These are phyloP conservation scores for Orchestia grillus DNA, from an alignment of 1,140 invertebrate genomes.

Conservation along the genomic window DNA sequence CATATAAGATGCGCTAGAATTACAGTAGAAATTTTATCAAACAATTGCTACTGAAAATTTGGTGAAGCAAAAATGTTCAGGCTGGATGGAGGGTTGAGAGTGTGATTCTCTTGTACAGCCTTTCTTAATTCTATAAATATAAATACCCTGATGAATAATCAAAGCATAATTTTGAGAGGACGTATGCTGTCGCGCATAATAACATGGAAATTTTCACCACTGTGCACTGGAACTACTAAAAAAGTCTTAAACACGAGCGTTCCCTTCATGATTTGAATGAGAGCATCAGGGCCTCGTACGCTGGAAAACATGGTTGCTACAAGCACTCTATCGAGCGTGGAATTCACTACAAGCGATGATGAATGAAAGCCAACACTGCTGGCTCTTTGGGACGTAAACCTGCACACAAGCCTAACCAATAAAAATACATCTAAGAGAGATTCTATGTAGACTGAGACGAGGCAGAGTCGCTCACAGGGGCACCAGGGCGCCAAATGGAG, in stretches of 20 bases:
- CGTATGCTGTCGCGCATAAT: neutral
- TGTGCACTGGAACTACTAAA: neutral
- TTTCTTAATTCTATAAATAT: neutral
- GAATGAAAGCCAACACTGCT: neutral
- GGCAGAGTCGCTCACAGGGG: neutral
- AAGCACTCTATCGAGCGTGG: neutral
- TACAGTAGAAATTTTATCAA: neutral
- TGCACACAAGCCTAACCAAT: neutral
- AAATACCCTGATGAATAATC: neutral
- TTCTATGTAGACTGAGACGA: neutral
- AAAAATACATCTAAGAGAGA: neutral
- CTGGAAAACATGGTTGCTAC: neutral
- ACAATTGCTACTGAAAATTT: neutral
- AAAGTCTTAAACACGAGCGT: neutral
- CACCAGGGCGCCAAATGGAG: constrained; percentile 19
- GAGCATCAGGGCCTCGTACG: neutral
- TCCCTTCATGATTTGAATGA: neutral
- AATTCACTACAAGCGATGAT: neutral
- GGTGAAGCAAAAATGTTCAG: neutral
- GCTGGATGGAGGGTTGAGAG: too few relatives aligned
- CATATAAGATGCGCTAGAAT: neutral
- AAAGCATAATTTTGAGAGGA: neutral
- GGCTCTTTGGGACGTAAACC: neutral
- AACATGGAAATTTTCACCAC: neutral
- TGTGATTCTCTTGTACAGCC: neutral